Conservation (phyloP, 2,797 vertebrate species). For the Caiman crocodilus region DNA sequence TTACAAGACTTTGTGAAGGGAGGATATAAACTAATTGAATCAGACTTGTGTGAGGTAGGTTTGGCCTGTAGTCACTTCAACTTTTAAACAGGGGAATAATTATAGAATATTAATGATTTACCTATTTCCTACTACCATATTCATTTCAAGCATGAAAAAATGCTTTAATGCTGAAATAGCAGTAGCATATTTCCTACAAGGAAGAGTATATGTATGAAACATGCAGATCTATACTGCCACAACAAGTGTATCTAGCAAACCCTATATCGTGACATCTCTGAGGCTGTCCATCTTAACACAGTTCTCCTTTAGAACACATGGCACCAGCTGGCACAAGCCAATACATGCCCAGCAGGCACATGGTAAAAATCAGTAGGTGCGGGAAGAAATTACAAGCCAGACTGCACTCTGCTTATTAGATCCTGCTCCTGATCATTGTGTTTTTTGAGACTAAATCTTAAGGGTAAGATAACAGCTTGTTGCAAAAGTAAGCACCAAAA, state of each 20-base stretch:
- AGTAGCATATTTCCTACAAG: neutral
- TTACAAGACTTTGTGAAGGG: too few relatives aligned
- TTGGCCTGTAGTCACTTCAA: neutral
- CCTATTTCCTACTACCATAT: rapidly evolving
- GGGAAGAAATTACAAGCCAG: neutral
- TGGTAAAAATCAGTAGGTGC: slow-evolving; percentile 5
- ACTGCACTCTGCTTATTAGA: too few relatives aligned
- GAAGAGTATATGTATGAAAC: neutral
- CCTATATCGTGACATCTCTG: neutral
- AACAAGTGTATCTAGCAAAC: neutral
- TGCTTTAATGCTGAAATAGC: neutral
- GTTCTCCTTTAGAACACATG: neutral
- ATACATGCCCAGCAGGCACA: neutral
- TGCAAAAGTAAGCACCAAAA: too few relatives aligned
- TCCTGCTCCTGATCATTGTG: too few relatives aligned
- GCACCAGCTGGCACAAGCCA: neutral
- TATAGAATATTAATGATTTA: neutral
- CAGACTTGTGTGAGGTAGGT: neutral
- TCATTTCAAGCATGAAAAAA: neutral
- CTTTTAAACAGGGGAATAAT: neutral
- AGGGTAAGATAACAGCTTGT: too few relatives aligned
- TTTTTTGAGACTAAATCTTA: too few relatives aligned
- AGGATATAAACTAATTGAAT: too few relatives aligned
- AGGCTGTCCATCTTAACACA: neutral
- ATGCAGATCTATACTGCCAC: neutral